Percentiles rank a stretch among this genome's conserved stretches.
phyloP scores from a whole-genome alignment of 2,888 invertebrate species.

The Pemphredon lugubris region DNA sequence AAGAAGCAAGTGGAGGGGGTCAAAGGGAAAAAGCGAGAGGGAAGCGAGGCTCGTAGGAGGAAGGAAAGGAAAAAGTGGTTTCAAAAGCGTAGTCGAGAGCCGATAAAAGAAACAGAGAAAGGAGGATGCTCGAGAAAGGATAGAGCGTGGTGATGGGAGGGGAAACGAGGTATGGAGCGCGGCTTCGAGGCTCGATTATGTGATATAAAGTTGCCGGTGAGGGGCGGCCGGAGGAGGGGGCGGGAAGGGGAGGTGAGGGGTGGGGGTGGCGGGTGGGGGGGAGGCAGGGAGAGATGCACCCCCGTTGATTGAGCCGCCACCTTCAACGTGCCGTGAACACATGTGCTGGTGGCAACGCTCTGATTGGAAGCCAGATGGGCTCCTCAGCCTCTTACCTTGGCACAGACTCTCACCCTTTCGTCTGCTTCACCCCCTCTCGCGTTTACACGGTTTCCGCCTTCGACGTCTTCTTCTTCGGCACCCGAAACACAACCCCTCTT shows the following conservation, averaged over 20 bases:
- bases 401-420: conserved; percentile 32
- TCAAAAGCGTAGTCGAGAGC: background rate
- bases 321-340: conserved; percentile 73
- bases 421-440: background rate
- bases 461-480: conserved; percentile 36
- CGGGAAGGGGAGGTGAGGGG: no score
- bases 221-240: no score
- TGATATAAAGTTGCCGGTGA: conserved; percentile 71
- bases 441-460: conserved; percentile 22
- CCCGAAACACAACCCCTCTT: conserved; percentile 57
- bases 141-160: conserved; percentile 3
- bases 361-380: conserved; percentile 78
- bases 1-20: conserved; percentile 3
- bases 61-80: background rate
- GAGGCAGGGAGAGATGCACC: conserved; percentile 67
- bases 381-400: conserved; percentile 71
- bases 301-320: conserved; percentile 74
- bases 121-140: conserved; percentile 22
- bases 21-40: background rate
- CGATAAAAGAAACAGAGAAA: conserved; percentile 5
- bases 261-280: no score
- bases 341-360: conserved; percentile 75
- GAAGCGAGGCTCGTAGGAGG: conserved; percentile 7
- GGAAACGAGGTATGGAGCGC: conserved; percentile 35
- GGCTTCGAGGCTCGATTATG: conserved; percentile 69